phyloP scores from a whole-genome alignment of 1,140 invertebrate species.

The Dinoponera quadriceps region DNA sequence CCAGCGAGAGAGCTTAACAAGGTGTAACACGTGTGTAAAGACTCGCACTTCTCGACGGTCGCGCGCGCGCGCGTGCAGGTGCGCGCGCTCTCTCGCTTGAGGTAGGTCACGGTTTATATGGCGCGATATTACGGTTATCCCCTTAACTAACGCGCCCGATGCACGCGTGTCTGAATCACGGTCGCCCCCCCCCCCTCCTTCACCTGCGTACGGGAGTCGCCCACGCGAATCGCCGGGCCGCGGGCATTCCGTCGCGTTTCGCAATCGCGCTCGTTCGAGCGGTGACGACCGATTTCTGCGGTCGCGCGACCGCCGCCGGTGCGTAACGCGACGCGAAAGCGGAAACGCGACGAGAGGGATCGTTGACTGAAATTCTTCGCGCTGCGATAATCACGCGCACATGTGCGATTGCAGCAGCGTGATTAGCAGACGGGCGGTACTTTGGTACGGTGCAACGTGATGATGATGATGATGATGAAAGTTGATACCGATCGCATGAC shows the following conservation, averaged over 20 bases:
- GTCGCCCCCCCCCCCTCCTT: background rate
- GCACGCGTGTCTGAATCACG: slow-evolving; percentile 43
- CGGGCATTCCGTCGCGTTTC: slow-evolving; percentile 11
- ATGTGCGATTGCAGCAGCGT: background rate
- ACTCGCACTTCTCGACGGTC: background rate
- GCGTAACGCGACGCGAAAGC: slow-evolving; percentile 19
- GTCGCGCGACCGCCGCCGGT: background rate
- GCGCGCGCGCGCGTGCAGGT: slow-evolving; percentile 40
- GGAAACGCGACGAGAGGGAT: background rate
- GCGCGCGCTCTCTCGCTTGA: slow-evolving; percentile 19
- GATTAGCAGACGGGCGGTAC: background rate
- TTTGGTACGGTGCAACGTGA: too few species aligned
- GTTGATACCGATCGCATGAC: too few species aligned
- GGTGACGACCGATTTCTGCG: slow-evolving; percentile 24
- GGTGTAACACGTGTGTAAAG: slow-evolving; percentile 47
- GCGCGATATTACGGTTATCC: slow-evolving; percentile 44
- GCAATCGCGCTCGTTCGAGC: slow-evolving; percentile 52
- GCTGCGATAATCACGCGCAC: background rate
- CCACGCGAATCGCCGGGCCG: slow-evolving; percentile 17
- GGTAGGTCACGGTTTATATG: slow-evolving; percentile 58
- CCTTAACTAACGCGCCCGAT: background rate
- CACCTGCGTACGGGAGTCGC: background rate
- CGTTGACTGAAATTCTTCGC: background rate
- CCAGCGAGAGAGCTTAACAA: slow-evolving; percentile 29
- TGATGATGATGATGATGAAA: too few species aligned